A percentile compares a stretch with the other conserved stretches of the same genome.
phyloP scores from a whole-genome alignment of 1,140 invertebrate genomes.

The Drosophila sturtevanti region DNA sequence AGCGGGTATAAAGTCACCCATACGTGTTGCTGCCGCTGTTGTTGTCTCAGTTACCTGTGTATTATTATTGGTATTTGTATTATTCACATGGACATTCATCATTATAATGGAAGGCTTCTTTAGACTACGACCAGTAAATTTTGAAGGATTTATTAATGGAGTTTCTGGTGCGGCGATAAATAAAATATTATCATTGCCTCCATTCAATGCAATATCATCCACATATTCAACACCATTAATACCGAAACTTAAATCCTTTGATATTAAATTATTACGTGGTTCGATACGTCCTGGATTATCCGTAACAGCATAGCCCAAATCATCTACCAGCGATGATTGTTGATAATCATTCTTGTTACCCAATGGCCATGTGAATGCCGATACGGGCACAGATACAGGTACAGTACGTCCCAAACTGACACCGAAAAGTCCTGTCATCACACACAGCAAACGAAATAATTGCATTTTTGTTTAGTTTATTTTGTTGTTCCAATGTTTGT shows the following conservation, averaged over 20 bases:
- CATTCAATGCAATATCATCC: neutral
- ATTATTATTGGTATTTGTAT: neutral
- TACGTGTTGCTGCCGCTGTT: neutral
- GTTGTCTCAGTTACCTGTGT: neutral
- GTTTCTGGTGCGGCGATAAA: neutral
- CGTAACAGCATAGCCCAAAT: neutral
- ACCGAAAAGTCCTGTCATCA: neutral
- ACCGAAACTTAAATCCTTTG: neutral
- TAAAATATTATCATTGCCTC: neutral
- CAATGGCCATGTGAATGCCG: neutral
- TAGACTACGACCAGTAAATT: neutral
- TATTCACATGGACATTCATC: neutral
- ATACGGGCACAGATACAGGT: neutral
- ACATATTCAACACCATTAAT: neutral
- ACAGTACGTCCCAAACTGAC: neutral
- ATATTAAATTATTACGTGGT: neutral
- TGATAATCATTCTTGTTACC: neutral
- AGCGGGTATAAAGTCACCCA: neutral
- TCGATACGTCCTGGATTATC: conserved; percentile 2
- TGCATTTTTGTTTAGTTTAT: conserved; percentile 3
- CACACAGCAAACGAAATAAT: neutral
- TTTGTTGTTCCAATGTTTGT: neutral
- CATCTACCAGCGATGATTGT: neutral
- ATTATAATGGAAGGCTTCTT: neutral
- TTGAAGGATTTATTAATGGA: too few species aligned